phyloP scores from a whole-genome alignment of 2,113 vertebrate genomes.

The Strix aluco region DNA sequence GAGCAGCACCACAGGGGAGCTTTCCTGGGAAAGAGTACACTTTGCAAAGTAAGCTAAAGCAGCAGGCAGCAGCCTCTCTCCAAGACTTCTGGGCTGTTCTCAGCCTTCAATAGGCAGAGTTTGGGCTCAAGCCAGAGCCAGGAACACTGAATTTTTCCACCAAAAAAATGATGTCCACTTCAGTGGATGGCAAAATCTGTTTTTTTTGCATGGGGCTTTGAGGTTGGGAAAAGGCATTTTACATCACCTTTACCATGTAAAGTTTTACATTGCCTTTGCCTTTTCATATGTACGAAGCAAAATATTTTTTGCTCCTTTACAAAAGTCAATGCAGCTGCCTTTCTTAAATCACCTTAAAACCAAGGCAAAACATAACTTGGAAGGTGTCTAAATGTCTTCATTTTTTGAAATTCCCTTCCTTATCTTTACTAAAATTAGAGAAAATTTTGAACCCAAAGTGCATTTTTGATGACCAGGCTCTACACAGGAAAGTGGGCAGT shows the following conservation, averaged over 20 bases:
- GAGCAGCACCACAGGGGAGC: background rate
- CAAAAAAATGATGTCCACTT: background rate
- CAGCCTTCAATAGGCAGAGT: background rate
- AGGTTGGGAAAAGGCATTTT: background rate
- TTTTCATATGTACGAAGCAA: rapidly evolving
- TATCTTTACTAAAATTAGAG: background rate
- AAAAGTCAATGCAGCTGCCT: background rate
- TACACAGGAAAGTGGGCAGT: background rate
- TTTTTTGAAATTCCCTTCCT: background rate
- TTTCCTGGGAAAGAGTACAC: background rate
- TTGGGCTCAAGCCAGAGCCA: background rate
- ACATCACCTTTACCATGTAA: background rate
- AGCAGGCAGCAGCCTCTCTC: background rate
- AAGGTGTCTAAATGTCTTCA: background rate
- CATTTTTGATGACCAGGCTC: background rate
- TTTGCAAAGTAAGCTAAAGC: background rate
- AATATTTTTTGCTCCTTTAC: background rate
- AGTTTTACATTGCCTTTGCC: background rate
- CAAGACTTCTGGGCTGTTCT: background rate
- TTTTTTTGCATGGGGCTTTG: background rate
- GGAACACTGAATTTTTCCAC: background rate
- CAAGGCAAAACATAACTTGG: background rate
- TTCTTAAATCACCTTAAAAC: background rate
- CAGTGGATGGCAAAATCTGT: background rate
- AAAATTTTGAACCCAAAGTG: background rate